Conservation (phyloP, 2,113 vertebrate species). For the Trogon melanurus region DNA sequence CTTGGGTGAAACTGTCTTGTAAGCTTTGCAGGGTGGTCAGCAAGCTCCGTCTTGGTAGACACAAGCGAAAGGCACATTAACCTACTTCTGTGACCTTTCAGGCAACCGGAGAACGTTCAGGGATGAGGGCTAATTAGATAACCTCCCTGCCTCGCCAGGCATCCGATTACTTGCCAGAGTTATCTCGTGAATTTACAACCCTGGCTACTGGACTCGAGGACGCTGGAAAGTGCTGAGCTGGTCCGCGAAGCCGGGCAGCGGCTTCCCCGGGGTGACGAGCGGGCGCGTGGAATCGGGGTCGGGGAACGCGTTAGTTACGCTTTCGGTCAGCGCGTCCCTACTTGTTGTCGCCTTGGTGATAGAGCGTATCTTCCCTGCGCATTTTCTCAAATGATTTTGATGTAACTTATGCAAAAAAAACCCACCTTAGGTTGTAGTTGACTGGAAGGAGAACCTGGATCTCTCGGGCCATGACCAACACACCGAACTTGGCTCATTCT, state of each 20-base stretch:
- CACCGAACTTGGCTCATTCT: neutral
- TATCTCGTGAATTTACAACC: conserved; percentile 49
- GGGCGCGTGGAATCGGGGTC: neutral
- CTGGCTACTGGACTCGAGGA: neutral
- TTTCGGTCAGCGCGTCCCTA: neutral
- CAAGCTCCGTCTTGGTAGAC: fast-evolving
- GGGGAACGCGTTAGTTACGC: neutral
- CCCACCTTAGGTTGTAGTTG: neutral
- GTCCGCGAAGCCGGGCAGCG: neutral
- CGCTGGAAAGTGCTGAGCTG: conserved; percentile 9
- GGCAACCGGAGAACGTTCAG: neutral
- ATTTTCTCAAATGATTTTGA: neutral
- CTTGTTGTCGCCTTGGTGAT: neutral
- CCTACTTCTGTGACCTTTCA: conserved; percentile 51
- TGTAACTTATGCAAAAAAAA: neutral
- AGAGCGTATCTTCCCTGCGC: neutral
- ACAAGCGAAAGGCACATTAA: conserved; percentile 21
- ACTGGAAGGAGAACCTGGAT: neutral
- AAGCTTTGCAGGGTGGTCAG: neutral
- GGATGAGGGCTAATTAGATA: conserved; percentile 41
- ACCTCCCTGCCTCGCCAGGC: conserved; percentile 8
- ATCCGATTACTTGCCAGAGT: conserved; percentile 48
- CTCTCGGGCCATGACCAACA: neutral
- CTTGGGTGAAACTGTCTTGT: neutral
- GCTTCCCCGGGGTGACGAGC: neutral